Evolutionary conservation across 1,140 invertebrate species (phyloP).

Genomic region (Hylaeus volcanicus): DNA sequence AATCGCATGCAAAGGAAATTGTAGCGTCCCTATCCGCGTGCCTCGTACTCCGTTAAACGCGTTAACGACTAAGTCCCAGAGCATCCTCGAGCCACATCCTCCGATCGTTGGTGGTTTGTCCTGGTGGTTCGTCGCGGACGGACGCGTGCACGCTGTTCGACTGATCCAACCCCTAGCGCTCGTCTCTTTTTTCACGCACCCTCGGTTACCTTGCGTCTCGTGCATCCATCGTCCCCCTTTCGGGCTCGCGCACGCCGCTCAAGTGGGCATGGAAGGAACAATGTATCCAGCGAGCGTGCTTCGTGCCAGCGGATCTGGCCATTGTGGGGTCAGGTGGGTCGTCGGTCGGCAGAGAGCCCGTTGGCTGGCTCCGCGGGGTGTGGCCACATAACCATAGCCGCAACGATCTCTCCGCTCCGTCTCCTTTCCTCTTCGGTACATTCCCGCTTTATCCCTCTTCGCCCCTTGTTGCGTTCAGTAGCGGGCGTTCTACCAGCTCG

Average conservation of each 20-base stretch:
- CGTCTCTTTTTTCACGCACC: slow-evolving; percentile 47
- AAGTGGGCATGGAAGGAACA: slow-evolving; percentile 55
- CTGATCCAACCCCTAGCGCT: slow-evolving; percentile 44
- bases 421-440: slow-evolving; percentile 32
- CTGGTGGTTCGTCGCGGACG: slow-evolving; percentile 8
- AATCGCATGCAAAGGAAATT: no score
- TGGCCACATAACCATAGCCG: slow-evolving; percentile 68
- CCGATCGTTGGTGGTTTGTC: slow-evolving; percentile 51
- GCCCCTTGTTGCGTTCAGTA: slow-evolving; percentile 27
- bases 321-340: slow-evolving; percentile 69
- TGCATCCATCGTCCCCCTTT: slow-evolving; percentile 24
- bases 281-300: slow-evolving; percentile 43
- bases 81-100: slow-evolving; percentile 51
- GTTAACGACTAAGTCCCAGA: slow-evolving; percentile 66
- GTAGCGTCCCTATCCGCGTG: slow-evolving; percentile 40
- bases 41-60: slow-evolving; percentile 70
- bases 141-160: slow-evolving; percentile 30
- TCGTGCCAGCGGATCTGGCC: slow-evolving; percentile 56
- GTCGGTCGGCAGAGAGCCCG: slow-evolving; percentile 61
- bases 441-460: slow-evolving; percentile 3
- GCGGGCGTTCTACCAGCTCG: neutral
- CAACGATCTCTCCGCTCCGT: slow-evolving; percentile 43
- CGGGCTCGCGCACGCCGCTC: slow-evolving; percentile 28
- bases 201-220: slow-evolving; percentile 39
- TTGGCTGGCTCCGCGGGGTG: slow-evolving; percentile 70